Evolutionary conservation across 1,140 invertebrate genomes (phyloP), one percentile per base, ranked within the genome.

Genomic region (Drosophila punjabiensis): DNA sequence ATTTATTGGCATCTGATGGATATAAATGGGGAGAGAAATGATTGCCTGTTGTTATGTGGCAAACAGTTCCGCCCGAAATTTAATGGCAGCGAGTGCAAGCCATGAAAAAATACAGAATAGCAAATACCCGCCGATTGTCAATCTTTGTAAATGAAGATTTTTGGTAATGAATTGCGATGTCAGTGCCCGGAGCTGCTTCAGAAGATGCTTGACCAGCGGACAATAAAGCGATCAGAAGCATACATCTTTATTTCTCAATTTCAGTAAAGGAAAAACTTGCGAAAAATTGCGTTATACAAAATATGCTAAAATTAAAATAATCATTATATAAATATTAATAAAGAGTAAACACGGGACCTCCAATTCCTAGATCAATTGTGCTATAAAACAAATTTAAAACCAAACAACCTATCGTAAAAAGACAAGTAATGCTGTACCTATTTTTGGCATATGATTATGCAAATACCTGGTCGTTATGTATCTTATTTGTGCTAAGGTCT

Each of bases 1-100:
- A 95, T 98, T 88, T 88, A 83, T 88, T 71, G 61, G 39, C 75
- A 65, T 47, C 60, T 62, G 63, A 67, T 79, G 69, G 76, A 77
- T 76, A 81, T 68, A 78, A 80, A 81, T 79, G 69, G 69, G 30
- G 30, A 48, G 71, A 68, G 52, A 62, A 64, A 59, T 81, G 74
- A 82, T 45, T 76, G 48, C 39, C 58, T 67, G 30, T 66, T 75
- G 69, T 82, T 75, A 52, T 79, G 61, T 70, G 52, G 75, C 58
- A 79, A 79, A 79, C 76, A 79, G 37, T 69, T 58, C 53, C 65
- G 43, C 24, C 32, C 14, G 56, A 60, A 79, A 73, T 55, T 50
- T 59, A 79, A 79, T 73, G 55, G 37, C 39, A 39, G n/a, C 39
- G 20, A 35, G 32, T 41, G 63, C 35, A 24, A 56, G 18, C 14